phyloP scores from a whole-genome alignment of 2,113 vertebrate species.

The Xenotilapia longispinis region DNA sequence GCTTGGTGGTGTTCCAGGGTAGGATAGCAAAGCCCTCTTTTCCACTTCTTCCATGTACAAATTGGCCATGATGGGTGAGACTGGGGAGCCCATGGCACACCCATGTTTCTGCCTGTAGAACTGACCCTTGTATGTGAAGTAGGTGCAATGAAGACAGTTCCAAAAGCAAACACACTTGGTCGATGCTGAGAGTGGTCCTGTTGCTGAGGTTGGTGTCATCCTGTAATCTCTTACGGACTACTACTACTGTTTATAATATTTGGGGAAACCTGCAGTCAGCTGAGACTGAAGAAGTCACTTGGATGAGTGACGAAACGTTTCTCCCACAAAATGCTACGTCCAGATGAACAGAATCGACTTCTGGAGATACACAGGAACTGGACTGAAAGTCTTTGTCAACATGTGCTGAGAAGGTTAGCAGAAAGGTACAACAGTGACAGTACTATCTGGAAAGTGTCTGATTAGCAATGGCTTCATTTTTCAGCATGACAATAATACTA shows the following conservation, averaged over 20 bases:
- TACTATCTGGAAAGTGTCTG: not conserved
- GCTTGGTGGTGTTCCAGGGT: too few relatives aligned
- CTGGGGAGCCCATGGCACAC: accelerated
- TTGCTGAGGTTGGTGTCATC: not conserved
- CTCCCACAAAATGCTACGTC: not conserved
- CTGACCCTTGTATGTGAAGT: not conserved
- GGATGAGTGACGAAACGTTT: not conserved
- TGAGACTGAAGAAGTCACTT: not conserved
- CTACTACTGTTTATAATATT: not conserved
- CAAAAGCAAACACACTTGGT: not conserved
- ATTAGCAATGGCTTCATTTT: not conserved
- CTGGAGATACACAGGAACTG: not conserved
- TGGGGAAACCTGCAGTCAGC: not conserved
- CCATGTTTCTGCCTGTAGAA: not conserved
- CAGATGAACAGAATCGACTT: not conserved
- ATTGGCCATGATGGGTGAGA: too few relatives aligned
- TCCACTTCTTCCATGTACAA: too few relatives aligned
- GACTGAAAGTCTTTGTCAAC: not conserved
- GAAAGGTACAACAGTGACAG: not conserved
- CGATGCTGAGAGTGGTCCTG: not conserved
- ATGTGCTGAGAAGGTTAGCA: not conserved
- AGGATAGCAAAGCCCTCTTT: too few relatives aligned
- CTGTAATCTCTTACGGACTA: not conserved
- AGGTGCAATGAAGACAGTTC: too few relatives aligned
- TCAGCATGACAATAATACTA: not conserved